Percentiles rank a stretch among this genome's conserved stretches.
These are phyloP conservation scores for Natator depressus DNA, from an alignment of 2,113 vertebrate species.

Conservation along the genomic window DNA sequence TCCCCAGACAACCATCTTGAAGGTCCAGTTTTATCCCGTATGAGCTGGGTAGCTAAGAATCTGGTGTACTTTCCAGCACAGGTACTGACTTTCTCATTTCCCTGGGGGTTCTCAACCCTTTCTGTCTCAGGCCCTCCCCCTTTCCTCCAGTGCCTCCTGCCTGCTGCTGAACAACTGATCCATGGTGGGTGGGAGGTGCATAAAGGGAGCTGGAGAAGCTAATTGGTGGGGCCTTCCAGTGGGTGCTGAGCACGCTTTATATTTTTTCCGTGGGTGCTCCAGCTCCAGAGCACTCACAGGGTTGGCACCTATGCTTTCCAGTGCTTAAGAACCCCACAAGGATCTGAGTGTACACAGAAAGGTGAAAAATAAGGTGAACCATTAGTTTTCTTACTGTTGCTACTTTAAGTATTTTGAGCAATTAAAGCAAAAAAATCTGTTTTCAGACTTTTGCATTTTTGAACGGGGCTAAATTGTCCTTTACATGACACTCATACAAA, in stretches of 20 bases:
- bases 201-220: too few species aligned
- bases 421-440: not conserved
- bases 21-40: not conserved
- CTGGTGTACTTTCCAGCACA: not conserved
- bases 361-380: not conserved
- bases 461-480: rapidly evolving
- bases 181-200: too few species aligned
- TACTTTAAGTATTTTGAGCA: not conserved
- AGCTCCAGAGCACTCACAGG: too few species aligned
- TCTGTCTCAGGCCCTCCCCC: too few species aligned
- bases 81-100: too few species aligned
- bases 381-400: not conserved
- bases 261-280: too few species aligned
- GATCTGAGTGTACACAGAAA: not conserved
- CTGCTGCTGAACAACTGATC: too few species aligned
- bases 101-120: too few species aligned
- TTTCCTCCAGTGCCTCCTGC: too few species aligned
- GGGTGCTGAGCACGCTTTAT: too few species aligned
- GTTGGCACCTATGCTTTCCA: too few species aligned
- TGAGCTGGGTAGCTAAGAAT: not conserved
- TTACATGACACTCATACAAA: not conserved
- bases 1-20: not conserved
- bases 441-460: not conserved
- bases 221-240: too few species aligned
- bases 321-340: not conserved